Conservation (phyloP, 2,113 vertebrate species). For the Chrysemys picta region DNA sequence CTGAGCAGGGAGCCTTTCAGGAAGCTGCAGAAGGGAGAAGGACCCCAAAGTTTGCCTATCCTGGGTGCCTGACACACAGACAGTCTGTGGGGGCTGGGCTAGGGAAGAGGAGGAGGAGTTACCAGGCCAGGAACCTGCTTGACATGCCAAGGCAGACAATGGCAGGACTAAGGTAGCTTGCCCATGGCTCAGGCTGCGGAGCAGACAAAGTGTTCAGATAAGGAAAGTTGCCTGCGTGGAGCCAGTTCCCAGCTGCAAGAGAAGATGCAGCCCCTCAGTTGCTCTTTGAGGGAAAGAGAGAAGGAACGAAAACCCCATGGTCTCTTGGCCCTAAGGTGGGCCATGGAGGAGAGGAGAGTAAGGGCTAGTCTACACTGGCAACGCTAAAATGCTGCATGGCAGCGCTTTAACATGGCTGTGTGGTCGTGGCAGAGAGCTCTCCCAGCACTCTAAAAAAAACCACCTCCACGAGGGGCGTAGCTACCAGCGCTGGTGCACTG, state of each 20-base stretch:
- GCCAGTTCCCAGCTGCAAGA: not conserved
- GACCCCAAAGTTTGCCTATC: rapidly evolving
- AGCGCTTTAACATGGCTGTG: too few relatives aligned
- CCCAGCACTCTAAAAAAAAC: too few relatives aligned
- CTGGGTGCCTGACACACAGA: rapidly evolving
- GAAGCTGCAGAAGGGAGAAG: rapidly evolving
- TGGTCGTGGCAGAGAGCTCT: too few relatives aligned
- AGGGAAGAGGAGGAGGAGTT: not conserved
- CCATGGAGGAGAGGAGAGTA: not conserved
- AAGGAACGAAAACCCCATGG: not conserved
- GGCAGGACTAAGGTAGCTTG: not conserved
- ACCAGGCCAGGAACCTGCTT: not conserved
- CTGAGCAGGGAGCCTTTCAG: not conserved
- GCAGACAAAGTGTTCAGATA: not conserved
- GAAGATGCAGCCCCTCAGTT: not conserved
- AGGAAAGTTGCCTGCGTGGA: not conserved
- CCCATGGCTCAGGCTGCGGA: not conserved
- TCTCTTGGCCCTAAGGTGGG: not conserved
- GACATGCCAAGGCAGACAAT: not conserved
- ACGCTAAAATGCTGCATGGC: too few relatives aligned
- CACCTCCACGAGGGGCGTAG: too few relatives aligned
- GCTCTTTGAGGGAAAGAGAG: not conserved
- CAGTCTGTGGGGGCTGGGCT: not conserved
- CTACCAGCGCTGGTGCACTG: too few relatives aligned
- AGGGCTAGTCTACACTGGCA: too few relatives aligned